These are phyloP conservation scores for Melanotaenia pygmaea DNA, from an alignment of 2,797 vertebrate genomes.

Conservation along the genomic window DNA sequence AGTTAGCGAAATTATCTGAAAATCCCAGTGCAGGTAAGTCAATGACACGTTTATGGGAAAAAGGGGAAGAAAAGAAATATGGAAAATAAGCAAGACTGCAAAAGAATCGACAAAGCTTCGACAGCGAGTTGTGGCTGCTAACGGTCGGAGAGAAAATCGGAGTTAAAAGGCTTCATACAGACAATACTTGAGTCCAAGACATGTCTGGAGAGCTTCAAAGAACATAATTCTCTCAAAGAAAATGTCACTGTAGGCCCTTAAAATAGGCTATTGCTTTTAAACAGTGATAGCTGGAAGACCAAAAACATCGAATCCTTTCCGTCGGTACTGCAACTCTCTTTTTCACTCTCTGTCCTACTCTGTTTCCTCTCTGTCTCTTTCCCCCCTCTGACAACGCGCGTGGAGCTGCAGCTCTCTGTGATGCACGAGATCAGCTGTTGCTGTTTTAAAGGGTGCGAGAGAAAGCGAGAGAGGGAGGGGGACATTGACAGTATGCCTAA, in stretches of 20 bases:
- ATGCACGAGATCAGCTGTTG: constrained; percentile 77
- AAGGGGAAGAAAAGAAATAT: too few relatives aligned
- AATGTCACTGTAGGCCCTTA: constrained; percentile 30
- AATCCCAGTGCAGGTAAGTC: constrained; percentile 34
- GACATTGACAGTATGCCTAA: constrained; percentile 41
- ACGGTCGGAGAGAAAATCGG: constrained; percentile 1
- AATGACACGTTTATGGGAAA: not conserved
- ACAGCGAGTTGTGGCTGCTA: constrained; percentile 6
- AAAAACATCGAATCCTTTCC: constrained; percentile 14
- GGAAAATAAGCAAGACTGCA: not conserved
- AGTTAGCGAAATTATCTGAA: not conserved
- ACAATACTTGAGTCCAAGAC: constrained; percentile 12
- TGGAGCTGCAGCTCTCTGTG: constrained; percentile 69
- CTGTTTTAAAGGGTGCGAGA: constrained; percentile 62
- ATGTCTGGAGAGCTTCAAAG: constrained; percentile 16
- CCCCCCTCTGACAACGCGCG: constrained; percentile 32
- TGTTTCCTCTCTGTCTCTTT: constrained; percentile 4
- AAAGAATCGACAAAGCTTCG: not conserved
- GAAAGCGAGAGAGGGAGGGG: constrained; percentile 20
- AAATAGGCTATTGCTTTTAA: constrained; percentile 30
- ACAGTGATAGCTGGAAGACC: constrained; percentile 44
- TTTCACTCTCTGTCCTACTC: constrained; percentile 25
- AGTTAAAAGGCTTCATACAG: constrained; percentile 17
- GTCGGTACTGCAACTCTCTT: constrained; percentile 18
- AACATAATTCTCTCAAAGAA: not conserved